Evolutionary conservation across 2,113 vertebrate species (phyloP).

Genomic region (Ia io): DNA sequence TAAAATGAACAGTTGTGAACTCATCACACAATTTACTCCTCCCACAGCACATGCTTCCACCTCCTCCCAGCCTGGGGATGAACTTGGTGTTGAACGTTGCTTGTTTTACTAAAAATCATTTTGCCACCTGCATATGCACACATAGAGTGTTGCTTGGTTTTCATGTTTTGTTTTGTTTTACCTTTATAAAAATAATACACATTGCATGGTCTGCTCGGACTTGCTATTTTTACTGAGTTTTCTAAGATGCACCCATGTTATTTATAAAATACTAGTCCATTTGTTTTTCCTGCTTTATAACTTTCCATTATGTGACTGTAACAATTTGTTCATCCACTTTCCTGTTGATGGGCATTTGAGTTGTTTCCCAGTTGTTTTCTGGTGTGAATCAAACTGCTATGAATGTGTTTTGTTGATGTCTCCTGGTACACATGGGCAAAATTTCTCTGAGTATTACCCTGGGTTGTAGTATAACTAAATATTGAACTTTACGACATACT

Average conservation of each 20-base stretch:
- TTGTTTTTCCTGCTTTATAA: constrained; percentile 19
- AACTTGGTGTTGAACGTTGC: background rate
- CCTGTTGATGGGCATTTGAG: background rate
- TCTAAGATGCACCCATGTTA: background rate
- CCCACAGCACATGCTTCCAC: background rate
- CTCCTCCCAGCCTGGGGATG: background rate
- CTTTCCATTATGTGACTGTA: constrained; percentile 6
- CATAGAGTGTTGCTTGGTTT: background rate
- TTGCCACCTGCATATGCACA: too few species aligned
- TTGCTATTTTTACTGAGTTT: constrained; percentile 5
- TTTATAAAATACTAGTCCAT: background rate
- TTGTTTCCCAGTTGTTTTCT: background rate
- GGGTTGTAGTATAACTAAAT: background rate
- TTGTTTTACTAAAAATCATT: constrained; percentile 29
- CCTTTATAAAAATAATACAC: background rate
- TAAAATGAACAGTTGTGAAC: background rate
- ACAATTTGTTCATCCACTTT: background rate
- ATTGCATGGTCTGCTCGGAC: background rate
- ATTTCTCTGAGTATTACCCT: background rate
- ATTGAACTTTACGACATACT: background rate
- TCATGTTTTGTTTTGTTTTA: background rate
- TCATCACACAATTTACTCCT: background rate
- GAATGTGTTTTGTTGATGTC: background rate
- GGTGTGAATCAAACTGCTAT: background rate
- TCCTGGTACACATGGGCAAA: background rate